These are phyloP conservation scores for Steatocranus sp. DNA, from an alignment of 2,797 vertebrate genomes.

Conservation along the genomic window DNA sequence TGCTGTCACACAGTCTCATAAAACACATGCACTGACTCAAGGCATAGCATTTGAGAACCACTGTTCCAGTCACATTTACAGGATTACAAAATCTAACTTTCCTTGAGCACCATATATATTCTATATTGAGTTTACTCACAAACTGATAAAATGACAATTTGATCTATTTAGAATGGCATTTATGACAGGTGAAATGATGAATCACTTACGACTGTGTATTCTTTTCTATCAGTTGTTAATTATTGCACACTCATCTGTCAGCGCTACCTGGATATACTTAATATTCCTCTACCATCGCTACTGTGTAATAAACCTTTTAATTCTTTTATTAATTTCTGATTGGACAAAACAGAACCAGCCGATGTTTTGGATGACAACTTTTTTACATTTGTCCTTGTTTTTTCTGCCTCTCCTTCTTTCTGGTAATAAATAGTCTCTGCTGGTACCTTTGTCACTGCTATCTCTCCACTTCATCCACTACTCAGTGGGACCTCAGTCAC, in stretches of 20 bases:
- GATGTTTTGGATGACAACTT: neutral
- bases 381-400: neutral
- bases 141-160: neutral
- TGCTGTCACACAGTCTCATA: neutral
- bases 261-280: neutral
- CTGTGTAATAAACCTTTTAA: neutral
- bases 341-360: neutral
- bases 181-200: neutral
- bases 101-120: neutral
- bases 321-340: neutral
- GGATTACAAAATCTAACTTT: neutral
- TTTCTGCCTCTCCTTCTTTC: neutral
- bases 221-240: neutral
- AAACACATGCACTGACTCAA: neutral
- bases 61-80: neutral
- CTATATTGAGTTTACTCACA: neutral
- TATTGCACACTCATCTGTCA: neutral
- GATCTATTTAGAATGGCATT: neutral
- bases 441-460: constrained; percentile 12
- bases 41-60: neutral
- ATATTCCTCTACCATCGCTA: neutral
- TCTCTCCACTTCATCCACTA: constrained; percentile 16
- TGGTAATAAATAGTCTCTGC: neutral
- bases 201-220: neutral
- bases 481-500: constrained; percentile 1